A percentile compares a stretch with the other conserved stretches of the same genome.
These are phyloP conservation scores for Orthochromis indermauri DNA, from an alignment of 2,113 vertebrate genomes.

Conservation along the genomic window DNA sequence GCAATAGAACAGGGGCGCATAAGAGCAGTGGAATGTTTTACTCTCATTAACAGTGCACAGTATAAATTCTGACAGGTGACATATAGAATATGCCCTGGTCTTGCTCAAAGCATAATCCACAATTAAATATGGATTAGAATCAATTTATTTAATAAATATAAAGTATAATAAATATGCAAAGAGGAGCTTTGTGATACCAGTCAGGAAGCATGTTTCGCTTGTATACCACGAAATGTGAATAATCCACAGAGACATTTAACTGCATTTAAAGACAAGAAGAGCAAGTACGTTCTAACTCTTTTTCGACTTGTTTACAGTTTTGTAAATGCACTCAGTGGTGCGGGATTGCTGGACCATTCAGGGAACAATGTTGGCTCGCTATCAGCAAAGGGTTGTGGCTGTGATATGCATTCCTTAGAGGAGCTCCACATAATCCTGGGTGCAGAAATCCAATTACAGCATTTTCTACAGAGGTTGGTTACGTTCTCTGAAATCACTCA, in stretches of 20 bases:
- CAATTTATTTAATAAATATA: not conserved
- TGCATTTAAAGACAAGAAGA: not conserved
- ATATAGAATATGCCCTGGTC: not conserved
- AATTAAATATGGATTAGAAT: not conserved
- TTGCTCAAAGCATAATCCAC: not conserved
- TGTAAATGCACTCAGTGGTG: not conserved
- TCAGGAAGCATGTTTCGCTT: not conserved
- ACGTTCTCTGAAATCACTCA: constrained; percentile 60
- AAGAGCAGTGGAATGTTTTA: not conserved
- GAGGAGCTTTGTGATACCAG: not conserved
- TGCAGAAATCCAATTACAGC: constrained; percentile 65
- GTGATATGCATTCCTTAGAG: constrained; percentile 36
- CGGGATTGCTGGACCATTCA: not conserved
- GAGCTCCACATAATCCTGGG: constrained; percentile 39
- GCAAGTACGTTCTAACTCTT: not conserved
- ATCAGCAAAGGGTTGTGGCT: constrained; percentile 5
- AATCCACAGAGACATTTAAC: not conserved
- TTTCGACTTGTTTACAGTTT: not conserved
- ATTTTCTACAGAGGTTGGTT: constrained; percentile 55
- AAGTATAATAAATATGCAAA: not conserved
- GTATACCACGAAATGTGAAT: not conserved
- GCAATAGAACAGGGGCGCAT: not conserved
- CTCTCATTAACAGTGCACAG: not conserved
- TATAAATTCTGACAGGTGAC: not conserved
- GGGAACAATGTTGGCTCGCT: not conserved